Percentiles rank a stretch among this genome's conserved stretches.
Evolutionary conservation across 2,888 invertebrate genomes (phyloP).

Genomic region (Agrochola circellaris): DNA sequence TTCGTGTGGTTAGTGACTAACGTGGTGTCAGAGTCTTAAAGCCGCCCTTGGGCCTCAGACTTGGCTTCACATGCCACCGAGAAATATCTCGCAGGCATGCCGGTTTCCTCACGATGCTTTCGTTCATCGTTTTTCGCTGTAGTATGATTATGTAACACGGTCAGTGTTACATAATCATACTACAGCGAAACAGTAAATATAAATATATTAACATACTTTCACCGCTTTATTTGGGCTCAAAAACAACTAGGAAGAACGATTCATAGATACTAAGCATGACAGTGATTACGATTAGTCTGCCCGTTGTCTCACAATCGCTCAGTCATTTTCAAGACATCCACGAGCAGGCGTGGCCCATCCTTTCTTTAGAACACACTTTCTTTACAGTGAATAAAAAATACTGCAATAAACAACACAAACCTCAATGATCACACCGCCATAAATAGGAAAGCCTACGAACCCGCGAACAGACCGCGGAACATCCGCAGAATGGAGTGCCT

Average conservation of each 20-base stretch:
- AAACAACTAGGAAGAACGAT: background rate
- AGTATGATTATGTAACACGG: background rate
- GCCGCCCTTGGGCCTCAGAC: too few relatives aligned
- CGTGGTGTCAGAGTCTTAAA: too few relatives aligned
- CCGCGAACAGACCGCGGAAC: constrained; percentile 19
- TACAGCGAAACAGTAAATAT: too few relatives aligned
- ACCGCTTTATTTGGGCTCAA: background rate
- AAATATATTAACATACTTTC: background rate
- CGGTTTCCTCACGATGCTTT: too few relatives aligned
- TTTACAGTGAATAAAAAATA: background rate
- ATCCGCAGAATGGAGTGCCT: constrained; percentile 25
- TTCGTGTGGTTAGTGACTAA: too few relatives aligned
- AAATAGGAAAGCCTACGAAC: constrained; percentile 17
- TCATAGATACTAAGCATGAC: background rate
- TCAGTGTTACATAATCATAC: too few relatives aligned
- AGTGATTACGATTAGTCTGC: background rate
- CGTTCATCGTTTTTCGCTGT: too few relatives aligned
- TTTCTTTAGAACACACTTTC: background rate
- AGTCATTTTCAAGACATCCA: background rate
- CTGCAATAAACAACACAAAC: constrained; percentile 1
- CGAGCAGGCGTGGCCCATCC: background rate
- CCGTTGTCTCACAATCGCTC: too few relatives aligned
- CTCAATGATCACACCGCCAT: constrained; percentile 16
- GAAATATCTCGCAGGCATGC: too few relatives aligned
- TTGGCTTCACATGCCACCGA: too few relatives aligned